Base-by-base conservation (phyloP, 2,888 invertebrate genomes). In the Trimorus sp. region DNA sequence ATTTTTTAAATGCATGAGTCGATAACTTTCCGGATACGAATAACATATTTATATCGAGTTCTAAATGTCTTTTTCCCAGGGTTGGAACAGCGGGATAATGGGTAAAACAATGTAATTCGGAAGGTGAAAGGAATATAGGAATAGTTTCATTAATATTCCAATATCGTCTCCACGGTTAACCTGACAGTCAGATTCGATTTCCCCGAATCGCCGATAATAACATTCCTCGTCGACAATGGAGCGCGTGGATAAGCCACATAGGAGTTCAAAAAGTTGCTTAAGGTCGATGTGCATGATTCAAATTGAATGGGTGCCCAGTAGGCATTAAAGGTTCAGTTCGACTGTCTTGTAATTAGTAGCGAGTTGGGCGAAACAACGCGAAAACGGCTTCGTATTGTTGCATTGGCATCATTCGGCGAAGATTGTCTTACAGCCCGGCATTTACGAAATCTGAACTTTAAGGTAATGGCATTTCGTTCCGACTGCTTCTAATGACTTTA, bases 111-210 rank as follows among this genome's bases (percentile, higher is more conserved):
- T 16, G 36, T 70, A 58, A 66, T 66, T 59, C 42, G 38, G n/a
- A 75, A 75, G 59, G 60, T 66, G 59, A 66, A 59, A 59, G 15
- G 49, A 59, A 40, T 51, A 59, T 70, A 63, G 59, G 63, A 53
- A 65, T 59, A 53, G 70, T 79, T 79, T 71, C 78, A 79, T 79
- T 79, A 79, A 79, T 73, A 79, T 66, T 79, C 73, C 71, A 79
- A 79, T 79, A 73, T 54, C 66, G 66, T 66, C 42, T 66, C 38
- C 45, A 60, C 45, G 66, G 54, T 71, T 66, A 66, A 71, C 60
- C 66, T 45, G 70, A 71, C 66, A 78, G 71, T 71, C 58, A 66
- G 59, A 66, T 49, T 73, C 70, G 73, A 68, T 79, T 79, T 73
- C 54, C 62, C 56, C 48, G 73, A 73, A 73, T 73, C 60, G 38